These are phyloP conservation scores for Seladonia tumulorum DNA, from an alignment of 2,888 invertebrate genomes.

Conservation along the genomic window DNA sequence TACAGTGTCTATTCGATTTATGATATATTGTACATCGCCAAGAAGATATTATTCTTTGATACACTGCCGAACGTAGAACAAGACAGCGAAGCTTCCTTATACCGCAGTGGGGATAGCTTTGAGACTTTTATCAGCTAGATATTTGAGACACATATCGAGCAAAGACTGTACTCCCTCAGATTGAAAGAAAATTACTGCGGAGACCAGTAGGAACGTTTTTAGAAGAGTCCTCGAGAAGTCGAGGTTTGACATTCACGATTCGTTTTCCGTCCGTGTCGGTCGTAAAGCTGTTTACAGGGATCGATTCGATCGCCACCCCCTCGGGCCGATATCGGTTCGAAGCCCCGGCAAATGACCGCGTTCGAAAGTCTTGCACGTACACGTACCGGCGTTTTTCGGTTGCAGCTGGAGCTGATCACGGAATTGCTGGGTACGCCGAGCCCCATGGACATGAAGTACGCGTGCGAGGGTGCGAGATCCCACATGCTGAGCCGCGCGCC, in stretches of 20 bases:
- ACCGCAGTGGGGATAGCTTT: no score
- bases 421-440: slow-evolving; percentile 98
- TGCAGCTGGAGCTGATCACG: slow-evolving; percentile 97
- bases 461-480: slow-evolving; percentile 97
- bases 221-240: background rate
- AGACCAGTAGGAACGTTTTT: background rate
- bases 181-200: background rate
- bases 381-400: slow-evolving; percentile 26
- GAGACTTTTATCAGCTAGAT: no score
- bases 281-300: background rate
- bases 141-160: no score
- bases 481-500: slow-evolving; percentile 96
- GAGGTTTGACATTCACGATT: background rate
- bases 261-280: background rate
- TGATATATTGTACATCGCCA: no score
- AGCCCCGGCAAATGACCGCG: background rate
- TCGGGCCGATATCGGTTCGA: background rate
- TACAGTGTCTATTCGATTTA: no score
- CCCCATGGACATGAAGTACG: slow-evolving; percentile 97
- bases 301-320: background rate
- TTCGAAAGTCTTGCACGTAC: slow-evolving; percentile 33
- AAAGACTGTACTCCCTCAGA: background rate
- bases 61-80: no score
- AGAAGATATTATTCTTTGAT: no score
- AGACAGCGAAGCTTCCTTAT: no score